These are phyloP conservation scores for Pangasius sanitwongsei DNA, from an alignment of 2,797 vertebrate genomes.

Conservation along the genomic window DNA sequence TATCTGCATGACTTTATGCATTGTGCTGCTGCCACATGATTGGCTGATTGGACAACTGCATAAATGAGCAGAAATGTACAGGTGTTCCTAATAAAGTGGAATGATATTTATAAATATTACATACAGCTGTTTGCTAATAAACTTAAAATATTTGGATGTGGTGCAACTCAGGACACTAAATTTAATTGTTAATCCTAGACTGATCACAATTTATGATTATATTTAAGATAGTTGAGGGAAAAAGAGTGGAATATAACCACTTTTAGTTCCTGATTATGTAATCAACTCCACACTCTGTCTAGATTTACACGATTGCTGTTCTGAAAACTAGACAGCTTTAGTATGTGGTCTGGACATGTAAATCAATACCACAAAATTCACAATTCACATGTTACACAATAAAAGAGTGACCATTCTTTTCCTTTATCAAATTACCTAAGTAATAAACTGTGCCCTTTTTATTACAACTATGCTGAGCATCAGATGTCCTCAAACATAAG, in stretches of 20 bases:
- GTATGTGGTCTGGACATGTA: not conserved
- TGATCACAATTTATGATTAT: not conserved
- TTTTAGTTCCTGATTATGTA: not conserved
- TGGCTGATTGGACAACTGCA: too few relatives aligned
- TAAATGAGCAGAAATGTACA: too few relatives aligned
- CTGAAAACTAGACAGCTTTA: not conserved
- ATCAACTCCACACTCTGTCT: not conserved
- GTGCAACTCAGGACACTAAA: not conserved
- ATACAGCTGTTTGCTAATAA: not conserved
- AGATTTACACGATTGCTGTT: not conserved
- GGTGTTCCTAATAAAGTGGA: too few relatives aligned
- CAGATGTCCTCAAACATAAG: not conserved
- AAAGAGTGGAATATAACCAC: not conserved
- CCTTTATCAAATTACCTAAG: not conserved
- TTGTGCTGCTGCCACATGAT: too few relatives aligned
- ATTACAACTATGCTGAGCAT: not conserved
- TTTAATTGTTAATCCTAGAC: not conserved
- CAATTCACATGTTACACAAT: not conserved
- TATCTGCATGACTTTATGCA: too few relatives aligned
- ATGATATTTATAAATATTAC: too few relatives aligned
- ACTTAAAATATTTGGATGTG: not conserved
- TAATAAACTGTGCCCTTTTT: not conserved
- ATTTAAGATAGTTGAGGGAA: not conserved
- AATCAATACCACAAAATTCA: not conserved
- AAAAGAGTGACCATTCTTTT: not conserved